These are phyloP conservation scores for Ia io DNA, from an alignment of 2,113 vertebrate species.

Conservation along the genomic window DNA sequence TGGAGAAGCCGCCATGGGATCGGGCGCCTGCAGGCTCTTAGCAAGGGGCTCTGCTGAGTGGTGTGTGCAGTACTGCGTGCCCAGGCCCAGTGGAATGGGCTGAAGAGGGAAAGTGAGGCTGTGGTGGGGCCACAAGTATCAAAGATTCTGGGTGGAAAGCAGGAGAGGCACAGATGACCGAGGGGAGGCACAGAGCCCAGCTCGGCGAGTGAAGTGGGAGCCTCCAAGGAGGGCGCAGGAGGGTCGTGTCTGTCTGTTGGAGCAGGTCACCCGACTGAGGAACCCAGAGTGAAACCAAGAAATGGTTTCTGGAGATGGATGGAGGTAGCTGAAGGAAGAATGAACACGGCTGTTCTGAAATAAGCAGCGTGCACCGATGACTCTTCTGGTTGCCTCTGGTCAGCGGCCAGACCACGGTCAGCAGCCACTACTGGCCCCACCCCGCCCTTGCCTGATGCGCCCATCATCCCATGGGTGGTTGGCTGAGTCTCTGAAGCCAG, in stretches of 20 bases:
- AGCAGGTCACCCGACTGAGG: background rate
- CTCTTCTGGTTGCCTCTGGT: too few relatives aligned
- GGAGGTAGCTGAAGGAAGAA: background rate
- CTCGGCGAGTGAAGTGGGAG: background rate
- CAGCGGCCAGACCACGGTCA: background rate
- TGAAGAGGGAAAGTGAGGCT: background rate
- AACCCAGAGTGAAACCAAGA: background rate
- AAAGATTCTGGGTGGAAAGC: background rate
- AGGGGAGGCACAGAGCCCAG: background rate
- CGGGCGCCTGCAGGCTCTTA: background rate
- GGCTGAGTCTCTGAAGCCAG: background rate
- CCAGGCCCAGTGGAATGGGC: background rate
- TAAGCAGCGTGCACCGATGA: background rate
- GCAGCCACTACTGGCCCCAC: background rate
- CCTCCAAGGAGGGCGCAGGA: background rate
- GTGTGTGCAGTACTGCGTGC: background rate
- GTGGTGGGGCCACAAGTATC: background rate
- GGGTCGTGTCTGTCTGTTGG: background rate
- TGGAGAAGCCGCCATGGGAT: background rate
- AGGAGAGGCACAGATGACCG: background rate
- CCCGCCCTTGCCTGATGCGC: background rate
- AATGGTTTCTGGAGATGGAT: background rate
- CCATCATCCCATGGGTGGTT: background rate
- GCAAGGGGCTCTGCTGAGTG: background rate
- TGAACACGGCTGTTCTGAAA: background rate